Conservation (phyloP, 2,113 vertebrate genomes). For the Datnioides undecimradiatus region DNA sequence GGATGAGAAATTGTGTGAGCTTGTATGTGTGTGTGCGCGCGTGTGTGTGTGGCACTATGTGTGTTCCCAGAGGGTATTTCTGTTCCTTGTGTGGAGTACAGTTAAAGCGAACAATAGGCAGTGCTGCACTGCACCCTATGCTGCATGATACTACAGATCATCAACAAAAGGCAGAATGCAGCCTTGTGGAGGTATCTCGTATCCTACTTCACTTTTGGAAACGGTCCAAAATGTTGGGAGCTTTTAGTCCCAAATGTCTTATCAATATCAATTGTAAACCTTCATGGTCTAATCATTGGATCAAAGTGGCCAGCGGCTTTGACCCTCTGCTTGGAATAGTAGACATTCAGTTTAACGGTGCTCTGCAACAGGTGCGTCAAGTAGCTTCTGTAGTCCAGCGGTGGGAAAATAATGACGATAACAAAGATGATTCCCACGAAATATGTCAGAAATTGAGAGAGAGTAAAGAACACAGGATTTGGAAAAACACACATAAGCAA, state of each 20-base stretch:
- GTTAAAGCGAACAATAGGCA: slow-evolving; percentile 75
- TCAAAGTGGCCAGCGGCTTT: not conserved
- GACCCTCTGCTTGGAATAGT: not conserved
- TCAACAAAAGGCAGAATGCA: slow-evolving; percentile 40
- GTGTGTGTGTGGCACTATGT: slow-evolving; percentile 41
- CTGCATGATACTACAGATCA: slow-evolving; percentile 48
- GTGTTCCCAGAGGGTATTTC: slow-evolving; percentile 67
- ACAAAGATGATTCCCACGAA: not conserved
- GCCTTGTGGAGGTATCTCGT: slow-evolving; percentile 38
- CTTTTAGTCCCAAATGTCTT: slow-evolving; percentile 4
- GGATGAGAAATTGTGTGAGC: slow-evolving; percentile 61
- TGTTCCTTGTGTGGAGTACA: slow-evolving; percentile 64
- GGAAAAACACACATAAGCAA: not conserved
- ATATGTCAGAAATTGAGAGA: not conserved
- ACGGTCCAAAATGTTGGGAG: slow-evolving; percentile 3
- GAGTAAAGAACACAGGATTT: not conserved
- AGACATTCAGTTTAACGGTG: not conserved
- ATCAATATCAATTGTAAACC: not conserved
- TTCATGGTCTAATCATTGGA: not conserved
- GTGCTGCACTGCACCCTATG: slow-evolving; percentile 53
- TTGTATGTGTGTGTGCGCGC: slow-evolving; percentile 36
- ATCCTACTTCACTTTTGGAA: slow-evolving; percentile 13
- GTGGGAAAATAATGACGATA: not conserved
- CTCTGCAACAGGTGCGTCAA: slow-evolving; percentile 43
- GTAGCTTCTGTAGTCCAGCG: not conserved